phyloP scores from a whole-genome alignment of 1,140 invertebrate genomes.

The Cyrtorhinus lividipennis region DNA sequence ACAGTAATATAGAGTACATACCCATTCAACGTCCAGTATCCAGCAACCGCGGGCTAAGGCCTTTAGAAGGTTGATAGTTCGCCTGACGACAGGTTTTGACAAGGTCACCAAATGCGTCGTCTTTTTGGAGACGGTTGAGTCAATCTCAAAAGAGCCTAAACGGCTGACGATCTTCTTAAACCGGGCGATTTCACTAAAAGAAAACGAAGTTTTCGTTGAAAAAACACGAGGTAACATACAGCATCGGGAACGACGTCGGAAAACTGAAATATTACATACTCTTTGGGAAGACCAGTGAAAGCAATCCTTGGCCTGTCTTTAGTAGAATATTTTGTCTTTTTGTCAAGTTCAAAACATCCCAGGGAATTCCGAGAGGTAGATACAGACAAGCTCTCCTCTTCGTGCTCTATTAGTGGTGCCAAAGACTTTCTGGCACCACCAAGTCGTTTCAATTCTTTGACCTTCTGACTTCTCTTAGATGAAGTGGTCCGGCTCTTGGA shows the following conservation, averaged over 20 bases:
- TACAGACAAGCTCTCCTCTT: background rate
- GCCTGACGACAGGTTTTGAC: constrained; percentile 29
- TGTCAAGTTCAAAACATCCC: constrained; percentile 12
- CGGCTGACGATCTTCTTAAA: constrained; percentile 29
- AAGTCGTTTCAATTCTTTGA: background rate
- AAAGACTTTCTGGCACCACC: background rate
- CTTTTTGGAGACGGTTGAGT: constrained; percentile 32
- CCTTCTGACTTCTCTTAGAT: background rate
- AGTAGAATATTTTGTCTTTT: background rate
- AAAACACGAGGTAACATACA: too few species aligned
- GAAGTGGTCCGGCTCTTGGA: background rate
- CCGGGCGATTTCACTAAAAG: constrained; percentile 23
- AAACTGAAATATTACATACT: too few species aligned
- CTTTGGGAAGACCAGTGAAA: constrained; percentile 24
- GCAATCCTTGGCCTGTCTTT: constrained; percentile 22
- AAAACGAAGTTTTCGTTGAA: constrained; percentile 14
- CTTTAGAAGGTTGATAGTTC: constrained; percentile 39
- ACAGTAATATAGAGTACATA: too few species aligned
- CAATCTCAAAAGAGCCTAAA: constrained; percentile 33
- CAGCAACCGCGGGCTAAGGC: constrained; percentile 38
- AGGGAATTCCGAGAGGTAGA: background rate
- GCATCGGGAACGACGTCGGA: too few species aligned
- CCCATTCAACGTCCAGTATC: constrained; percentile 39
- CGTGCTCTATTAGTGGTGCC: background rate
- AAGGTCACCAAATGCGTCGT: constrained; percentile 39